Conservation (phyloP, 2,888 invertebrate species). For the Oeneis ivallda region DNA sequence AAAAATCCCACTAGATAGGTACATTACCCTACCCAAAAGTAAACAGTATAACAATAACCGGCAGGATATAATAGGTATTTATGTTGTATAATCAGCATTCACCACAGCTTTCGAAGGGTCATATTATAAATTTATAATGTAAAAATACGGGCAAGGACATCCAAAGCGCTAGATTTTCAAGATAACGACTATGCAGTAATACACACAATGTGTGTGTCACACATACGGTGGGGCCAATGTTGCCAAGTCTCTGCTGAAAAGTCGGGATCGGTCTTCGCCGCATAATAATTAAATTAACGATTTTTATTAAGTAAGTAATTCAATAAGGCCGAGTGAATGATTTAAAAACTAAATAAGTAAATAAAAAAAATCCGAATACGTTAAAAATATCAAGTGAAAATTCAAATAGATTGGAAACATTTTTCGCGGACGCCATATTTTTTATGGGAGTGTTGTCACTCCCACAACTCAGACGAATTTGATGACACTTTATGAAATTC, state of each 20-base stretch:
- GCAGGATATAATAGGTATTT: conserved; percentile 15
- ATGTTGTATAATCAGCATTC: conserved; percentile 39
- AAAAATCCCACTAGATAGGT: neutral
- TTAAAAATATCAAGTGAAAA: no score
- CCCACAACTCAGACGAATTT: no score
- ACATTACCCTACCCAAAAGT: neutral
- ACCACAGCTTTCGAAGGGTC: conserved; percentile 36
- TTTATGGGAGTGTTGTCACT: no score
- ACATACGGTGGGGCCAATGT: conserved; percentile 13
- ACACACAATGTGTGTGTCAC: no score
- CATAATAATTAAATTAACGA: neutral
- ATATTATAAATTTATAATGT: conserved; percentile 44
- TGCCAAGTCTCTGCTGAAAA: neutral
- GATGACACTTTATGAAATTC: no score
- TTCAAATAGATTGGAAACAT: no score
- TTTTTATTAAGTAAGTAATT: no score
- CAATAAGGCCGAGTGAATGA: no score
- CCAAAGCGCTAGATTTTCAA: conserved; percentile 46
- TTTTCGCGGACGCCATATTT: no score
- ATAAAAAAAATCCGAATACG: no score
- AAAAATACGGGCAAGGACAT: conserved; percentile 49
- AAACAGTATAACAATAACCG: conserved; percentile 2
- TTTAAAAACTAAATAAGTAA: no score
- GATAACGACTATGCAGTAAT: conserved; percentile 37
- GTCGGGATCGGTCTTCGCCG: neutral